Evolutionary conservation across 2,797 vertebrate species (phyloP), one percentile per base, ranked within the genome.

Genomic region (Fratercula arctica): DNA sequence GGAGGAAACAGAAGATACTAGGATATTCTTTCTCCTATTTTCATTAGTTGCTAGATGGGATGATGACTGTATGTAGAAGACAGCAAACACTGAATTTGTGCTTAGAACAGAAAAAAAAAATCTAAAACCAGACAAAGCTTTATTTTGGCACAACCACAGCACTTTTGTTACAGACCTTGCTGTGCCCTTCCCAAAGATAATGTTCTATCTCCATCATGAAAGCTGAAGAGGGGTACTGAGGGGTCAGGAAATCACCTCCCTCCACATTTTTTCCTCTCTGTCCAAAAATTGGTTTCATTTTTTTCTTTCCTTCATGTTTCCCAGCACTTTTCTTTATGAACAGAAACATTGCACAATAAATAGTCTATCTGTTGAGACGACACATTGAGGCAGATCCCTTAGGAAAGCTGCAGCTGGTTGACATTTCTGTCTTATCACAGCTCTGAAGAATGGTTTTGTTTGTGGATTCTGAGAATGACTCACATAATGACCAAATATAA

Each of bases 401-500:
- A 89, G 81, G 66, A 94, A 85, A 77, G 57, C 75, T 87, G 90
- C 53, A 89, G 53, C 46, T 92, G 69, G 72, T 85, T 94, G 92
- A 89, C 54, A 75, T 80, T 87, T 90, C 89, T 94, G 81, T 89
- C 75, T 93, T 61, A 51, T 95, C 84, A 17, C 20, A 68, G 45
- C 77, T 92, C 84, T 92, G 78, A 88, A 94, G 84, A 87, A 90
- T 79, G 64, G 43, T 66, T 94, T 94, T 94, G 64, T 78, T 94
- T 93, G 92, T 90, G 87, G 78, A 75, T 95, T 80, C 10, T 2
- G 90, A 83, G 68, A 80, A 74, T 69, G 50, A 89, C 41, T 95
- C 85, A 70, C 54, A n/a, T 72, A 80, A 93, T 85, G 90, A 83
- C 61, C 72, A 81, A 85, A 54, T 12, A 54, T 35, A 92, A 83